Base-by-base conservation (phyloP, 2,888 invertebrate genomes). In the Rhingia rostrata region DNA sequence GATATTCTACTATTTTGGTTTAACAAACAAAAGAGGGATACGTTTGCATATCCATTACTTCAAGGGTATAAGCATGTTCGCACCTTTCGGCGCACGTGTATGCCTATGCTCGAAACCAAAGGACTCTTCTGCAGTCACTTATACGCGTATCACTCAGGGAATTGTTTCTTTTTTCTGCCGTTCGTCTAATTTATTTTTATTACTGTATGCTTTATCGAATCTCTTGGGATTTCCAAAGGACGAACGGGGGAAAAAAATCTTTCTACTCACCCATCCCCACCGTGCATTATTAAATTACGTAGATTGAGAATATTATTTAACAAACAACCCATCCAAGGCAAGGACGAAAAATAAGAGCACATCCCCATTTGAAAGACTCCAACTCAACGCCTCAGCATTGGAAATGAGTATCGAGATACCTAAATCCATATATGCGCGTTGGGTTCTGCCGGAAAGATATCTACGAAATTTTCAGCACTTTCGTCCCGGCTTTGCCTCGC, bases 121-220 rank as follows among this genome's bases (percentile, higher is more conserved):
- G 63, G 37, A 60, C 61, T 80, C 74, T 66, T 74, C 60, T 51
- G 49, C 61, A 47, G 43, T 66, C 72, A 64, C 69, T 64, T 79
- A 22, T 22, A 58, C 63, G 69, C 47, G 74, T 79, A 69, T 69
- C 67, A 64, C 67, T 51, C 60, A 56, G 72, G 63, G 70, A 33
- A 70, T 80, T 64, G 69, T 69, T 60, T 69, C 12, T 49, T 56
- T 64, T 60, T 73, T 64, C 12, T 67, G 43, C 37, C 37, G 51
- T 74, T 80, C 60, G 84, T 84, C 84, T 84, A 84, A 84, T 84
- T 84, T 80, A 80, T 74, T 84, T 84, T 84, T 84, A 84, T 80
- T 80, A 80, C 74, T 79, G 43, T 70, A 61, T 74, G 64, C 60
- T 70, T 84, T 80, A 80, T 84, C 84, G 80, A 84, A 80, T 80